Conservation (phyloP, 1,140 invertebrate species). For the Calliopsis andreniformis region DNA sequence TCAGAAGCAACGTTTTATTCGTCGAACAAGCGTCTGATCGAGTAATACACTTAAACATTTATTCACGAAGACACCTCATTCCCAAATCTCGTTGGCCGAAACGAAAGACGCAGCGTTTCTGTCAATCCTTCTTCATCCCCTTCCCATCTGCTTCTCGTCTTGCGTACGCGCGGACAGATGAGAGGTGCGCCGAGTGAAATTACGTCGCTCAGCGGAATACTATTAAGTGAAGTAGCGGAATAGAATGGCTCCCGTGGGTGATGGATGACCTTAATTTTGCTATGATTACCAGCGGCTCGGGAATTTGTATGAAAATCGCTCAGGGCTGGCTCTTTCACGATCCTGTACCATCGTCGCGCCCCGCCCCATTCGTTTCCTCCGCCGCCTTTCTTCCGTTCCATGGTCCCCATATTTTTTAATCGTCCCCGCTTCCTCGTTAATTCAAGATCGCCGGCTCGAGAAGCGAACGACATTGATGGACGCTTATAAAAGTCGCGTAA, state of each 20-base stretch:
- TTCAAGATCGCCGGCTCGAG: slow-evolving; percentile 7
- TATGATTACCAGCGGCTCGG: slow-evolving; percentile 73
- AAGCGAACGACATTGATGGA: slow-evolving; percentile 18
- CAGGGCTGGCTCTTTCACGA: slow-evolving; percentile 62
- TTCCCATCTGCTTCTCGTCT: slow-evolving; percentile 7
- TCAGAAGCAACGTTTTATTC: background rate
- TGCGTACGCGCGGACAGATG: slow-evolving; percentile 26
- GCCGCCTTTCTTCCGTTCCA: slow-evolving; percentile 11
- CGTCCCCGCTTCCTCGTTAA: slow-evolving; percentile 20
- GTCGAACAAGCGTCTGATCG: background rate
- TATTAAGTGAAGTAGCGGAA: slow-evolving; percentile 72
- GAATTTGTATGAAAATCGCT: slow-evolving; percentile 77
- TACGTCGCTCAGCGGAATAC: slow-evolving; percentile 73
- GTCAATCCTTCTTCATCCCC: slow-evolving; percentile 27
- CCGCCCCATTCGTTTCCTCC: background rate
- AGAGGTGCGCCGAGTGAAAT: slow-evolving; percentile 69
- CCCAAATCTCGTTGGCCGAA: background rate
- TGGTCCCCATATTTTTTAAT: slow-evolving; percentile 33
- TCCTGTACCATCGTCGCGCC: slow-evolving; percentile 26
- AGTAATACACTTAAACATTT: slow-evolving; percentile 22
- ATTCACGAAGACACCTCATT: background rate
- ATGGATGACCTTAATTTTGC: slow-evolving; percentile 78
- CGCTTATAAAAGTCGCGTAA: slow-evolving; percentile 20
- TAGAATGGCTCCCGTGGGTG: slow-evolving; percentile 69
- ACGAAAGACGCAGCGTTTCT: background rate